Evolutionary conservation across 2,113 vertebrate species (phyloP).

Genomic region (Psammodynastes pulverulentus): DNA sequence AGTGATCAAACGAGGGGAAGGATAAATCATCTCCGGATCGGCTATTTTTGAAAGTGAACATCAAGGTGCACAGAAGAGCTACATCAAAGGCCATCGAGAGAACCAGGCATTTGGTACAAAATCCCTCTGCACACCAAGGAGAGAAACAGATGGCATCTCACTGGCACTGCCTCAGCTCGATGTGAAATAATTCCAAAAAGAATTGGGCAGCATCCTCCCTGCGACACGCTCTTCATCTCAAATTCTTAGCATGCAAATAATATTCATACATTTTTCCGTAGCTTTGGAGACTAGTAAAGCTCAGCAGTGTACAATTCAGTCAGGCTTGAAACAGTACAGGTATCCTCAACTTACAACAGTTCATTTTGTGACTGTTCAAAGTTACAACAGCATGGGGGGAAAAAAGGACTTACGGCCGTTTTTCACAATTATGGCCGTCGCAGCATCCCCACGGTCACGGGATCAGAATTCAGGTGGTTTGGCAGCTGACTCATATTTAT

Average conservation of each 20-base stretch:
- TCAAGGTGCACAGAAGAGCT: not conserved
- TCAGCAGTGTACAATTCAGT: not conserved
- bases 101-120: not conserved
- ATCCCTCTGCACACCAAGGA: too few relatives aligned
- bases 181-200: not conserved
- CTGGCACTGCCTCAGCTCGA: not conserved
- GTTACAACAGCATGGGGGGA: too few relatives aligned
- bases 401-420: too few relatives aligned
- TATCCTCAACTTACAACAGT: not conserved
- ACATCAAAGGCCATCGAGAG: not conserved
- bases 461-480: too few relatives aligned
- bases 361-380: too few relatives aligned
- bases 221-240: not conserved
- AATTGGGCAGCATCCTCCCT: not conserved
- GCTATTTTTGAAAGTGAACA: not conserved
- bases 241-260: not conserved
- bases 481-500: too few relatives aligned
- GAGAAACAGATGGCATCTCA: not conserved
- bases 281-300: not conserved
- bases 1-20: not conserved
- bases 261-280: not conserved
- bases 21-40: not conserved
- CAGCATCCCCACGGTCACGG: too few relatives aligned
- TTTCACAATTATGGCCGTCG: too few relatives aligned
- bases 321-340: not conserved